phyloP scores from a whole-genome alignment of 1,140 invertebrate genomes.

The Adoxophyes honmai region DNA sequence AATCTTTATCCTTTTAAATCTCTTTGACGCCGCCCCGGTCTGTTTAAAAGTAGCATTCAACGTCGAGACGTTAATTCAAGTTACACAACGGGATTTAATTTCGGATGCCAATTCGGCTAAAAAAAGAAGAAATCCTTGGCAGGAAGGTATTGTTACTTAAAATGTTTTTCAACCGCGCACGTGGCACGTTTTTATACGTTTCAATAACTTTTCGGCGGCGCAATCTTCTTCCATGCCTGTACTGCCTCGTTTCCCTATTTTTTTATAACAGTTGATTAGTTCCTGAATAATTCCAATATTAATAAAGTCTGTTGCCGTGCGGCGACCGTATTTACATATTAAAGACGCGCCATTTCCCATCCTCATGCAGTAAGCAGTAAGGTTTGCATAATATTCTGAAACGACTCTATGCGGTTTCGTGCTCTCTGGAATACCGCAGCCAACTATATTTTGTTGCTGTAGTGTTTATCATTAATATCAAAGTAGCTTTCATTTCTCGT shows the following conservation, averaged over 20 bases:
- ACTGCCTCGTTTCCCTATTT: not conserved
- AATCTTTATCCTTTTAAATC: not conserved
- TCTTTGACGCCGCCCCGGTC: not conserved
- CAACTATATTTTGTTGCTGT: too few species aligned
- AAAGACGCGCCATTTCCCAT: constrained; percentile 32
- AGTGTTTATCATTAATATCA: constrained; percentile 13
- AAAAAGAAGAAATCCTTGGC: too few species aligned
- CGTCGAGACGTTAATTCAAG: not conserved
- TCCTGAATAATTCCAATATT: constrained; percentile 38
- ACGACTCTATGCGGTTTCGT: constrained; percentile 15
- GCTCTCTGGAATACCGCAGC: constrained; percentile 23
- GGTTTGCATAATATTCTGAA: constrained; percentile 30
- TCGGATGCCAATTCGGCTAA: too few species aligned
- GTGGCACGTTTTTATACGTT: not conserved
- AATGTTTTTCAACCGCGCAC: not conserved
- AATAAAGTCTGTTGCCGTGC: constrained; percentile 35
- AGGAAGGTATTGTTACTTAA: too few species aligned
- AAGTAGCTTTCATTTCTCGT: constrained; percentile 6
- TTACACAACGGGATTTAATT: not conserved
- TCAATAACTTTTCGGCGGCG: not conserved
- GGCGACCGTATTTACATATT: constrained; percentile 42
- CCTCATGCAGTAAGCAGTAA: constrained; percentile 23
- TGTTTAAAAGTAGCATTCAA: not conserved
- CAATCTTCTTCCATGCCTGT: not conserved
- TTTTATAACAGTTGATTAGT: constrained; percentile 31